A percentile compares a stretch with the other conserved stretches of the same genome.
These are phyloP conservation scores for Reticulitermes lucifugus DNA, from an alignment of 2,888 invertebrate species.

Conservation along the genomic window DNA sequence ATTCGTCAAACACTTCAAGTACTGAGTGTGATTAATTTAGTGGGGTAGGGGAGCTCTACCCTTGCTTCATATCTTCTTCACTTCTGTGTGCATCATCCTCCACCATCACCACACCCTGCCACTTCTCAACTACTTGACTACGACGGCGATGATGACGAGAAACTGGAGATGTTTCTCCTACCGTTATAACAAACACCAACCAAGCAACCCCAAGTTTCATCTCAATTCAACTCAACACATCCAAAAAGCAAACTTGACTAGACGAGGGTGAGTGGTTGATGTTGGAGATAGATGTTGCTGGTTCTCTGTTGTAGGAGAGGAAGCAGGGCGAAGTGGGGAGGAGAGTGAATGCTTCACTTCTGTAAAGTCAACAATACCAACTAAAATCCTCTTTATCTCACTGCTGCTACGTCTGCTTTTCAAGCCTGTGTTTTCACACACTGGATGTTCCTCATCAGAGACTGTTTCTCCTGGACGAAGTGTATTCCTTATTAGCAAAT, in stretches of 20 bases:
- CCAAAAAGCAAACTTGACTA: slow-evolving; percentile 40
- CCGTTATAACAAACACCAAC: slow-evolving; percentile 35
- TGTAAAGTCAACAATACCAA: slow-evolving; percentile 48
- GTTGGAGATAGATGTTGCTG: slow-evolving; percentile 18
- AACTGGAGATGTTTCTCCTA: not conserved
- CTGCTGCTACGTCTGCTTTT: slow-evolving; percentile 33
- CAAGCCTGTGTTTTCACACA: slow-evolving; percentile 38
- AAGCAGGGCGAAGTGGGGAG: not conserved
- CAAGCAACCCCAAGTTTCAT: slow-evolving; percentile 38
- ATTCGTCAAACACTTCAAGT: slow-evolving; percentile 36
- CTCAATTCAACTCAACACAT: slow-evolving; percentile 43
- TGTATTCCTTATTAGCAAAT: slow-evolving; percentile 2
- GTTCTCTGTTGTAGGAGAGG: not conserved
- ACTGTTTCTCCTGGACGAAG: slow-evolving; percentile 31
- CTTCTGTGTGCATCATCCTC: not conserved
- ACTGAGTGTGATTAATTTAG: slow-evolving; percentile 38
- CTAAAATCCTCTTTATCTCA: slow-evolving; percentile 48
- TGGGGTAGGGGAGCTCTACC: not conserved
- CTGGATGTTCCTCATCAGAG: slow-evolving; percentile 1
- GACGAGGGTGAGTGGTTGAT: slow-evolving; percentile 34
- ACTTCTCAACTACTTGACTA: not conserved
- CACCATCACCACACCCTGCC: not conserved
- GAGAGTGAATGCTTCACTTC: slow-evolving; percentile 40
- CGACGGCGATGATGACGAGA: not conserved
- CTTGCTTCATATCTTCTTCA: not conserved